Base-by-base conservation (phyloP, 1,140 invertebrate genomes). In the Eumaeus atala region DNA sequence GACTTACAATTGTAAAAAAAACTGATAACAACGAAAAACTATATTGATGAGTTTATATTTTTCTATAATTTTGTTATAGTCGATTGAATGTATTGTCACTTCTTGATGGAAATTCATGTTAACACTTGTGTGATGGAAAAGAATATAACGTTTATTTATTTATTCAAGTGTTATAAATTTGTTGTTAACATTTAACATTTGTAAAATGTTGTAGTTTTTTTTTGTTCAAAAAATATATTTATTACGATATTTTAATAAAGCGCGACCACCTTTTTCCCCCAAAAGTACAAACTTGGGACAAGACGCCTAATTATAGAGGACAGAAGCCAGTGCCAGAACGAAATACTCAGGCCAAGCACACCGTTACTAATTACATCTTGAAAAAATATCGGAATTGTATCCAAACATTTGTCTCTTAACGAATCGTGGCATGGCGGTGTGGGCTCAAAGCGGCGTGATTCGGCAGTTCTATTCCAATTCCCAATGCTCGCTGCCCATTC, bases 341-440 rank as follows among this genome's bases (percentile, higher is more conserved):
- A 77, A 79, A 65, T 65, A 59, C 70, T 56, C 67, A 66, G 61
- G 65, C 67, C 76, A 76, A 80, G 77, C 61, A 73, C 66, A 72
- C 72, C 79, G 74, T 78, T 62, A 83, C 80, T 81, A 81, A 86
- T 84, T 72, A 77, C 53, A 47, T 40, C 50, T 35, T 55, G 57
- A 77, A 84, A 84, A 82, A 84, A 81, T 74, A 57, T 72, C 66
- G 71, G 73, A 84, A 84, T 83, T 86, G 80, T 84, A 84, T 84
- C 64, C 72, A 82, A 84, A 84, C 80, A 84, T 86, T 86, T 86
- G 83, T 84, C 83, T 86, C 74, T 62, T 86, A 86, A 86, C 83
- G 83, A 84, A 84, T 86, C 83, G 80, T 84, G 76, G 83, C 79
- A 74, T 66, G 79, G 66, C 77, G 77, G 81, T 69, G 50, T 64